These are phyloP conservation scores for Thecocarcelia acutangulata DNA, from an alignment of 2,888 invertebrate species.

Conservation along the genomic window DNA sequence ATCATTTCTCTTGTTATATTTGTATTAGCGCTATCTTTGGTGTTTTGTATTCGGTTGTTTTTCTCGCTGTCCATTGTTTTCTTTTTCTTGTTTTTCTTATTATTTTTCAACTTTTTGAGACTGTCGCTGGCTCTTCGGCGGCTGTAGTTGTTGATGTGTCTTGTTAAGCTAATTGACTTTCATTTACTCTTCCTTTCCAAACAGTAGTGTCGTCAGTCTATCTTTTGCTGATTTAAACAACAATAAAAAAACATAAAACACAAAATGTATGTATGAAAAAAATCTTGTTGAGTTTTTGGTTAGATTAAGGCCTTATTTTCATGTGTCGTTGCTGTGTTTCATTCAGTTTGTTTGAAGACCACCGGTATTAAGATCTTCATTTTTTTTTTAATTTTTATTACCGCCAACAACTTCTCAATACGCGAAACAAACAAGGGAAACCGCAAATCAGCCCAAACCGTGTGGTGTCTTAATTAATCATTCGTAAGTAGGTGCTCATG, in stretches of 20 bases:
- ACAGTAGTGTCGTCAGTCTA: slow-evolving; percentile 59
- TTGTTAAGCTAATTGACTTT: slow-evolving; percentile 80
- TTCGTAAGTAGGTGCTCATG: slow-evolving; percentile 67
- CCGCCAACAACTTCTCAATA: slow-evolving; percentile 29
- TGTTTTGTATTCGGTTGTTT: slow-evolving; percentile 65
- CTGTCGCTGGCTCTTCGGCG: neutral
- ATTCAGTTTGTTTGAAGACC: slow-evolving; percentile 50
- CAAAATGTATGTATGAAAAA: slow-evolving; percentile 24
- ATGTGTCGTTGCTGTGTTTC: slow-evolving; percentile 25
- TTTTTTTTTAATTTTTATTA: slow-evolving; percentile 19
- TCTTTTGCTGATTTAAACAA: slow-evolving; percentile 58
- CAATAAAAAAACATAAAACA: neutral
- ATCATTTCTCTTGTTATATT: slow-evolving; percentile 60
- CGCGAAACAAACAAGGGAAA: slow-evolving; percentile 20
- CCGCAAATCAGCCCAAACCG: slow-evolving; percentile 57
- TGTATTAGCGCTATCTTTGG: slow-evolving; percentile 65
- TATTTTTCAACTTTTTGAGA: slow-evolving; percentile 12
- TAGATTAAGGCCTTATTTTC: slow-evolving; percentile 60
- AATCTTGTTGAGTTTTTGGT: slow-evolving; percentile 60
- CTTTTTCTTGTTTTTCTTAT: slow-evolving; percentile 8
- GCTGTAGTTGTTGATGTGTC: slow-evolving; percentile 70
- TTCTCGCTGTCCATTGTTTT: slow-evolving; percentile 60
- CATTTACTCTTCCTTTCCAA: slow-evolving; percentile 67
- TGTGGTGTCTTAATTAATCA: slow-evolving; percentile 70
- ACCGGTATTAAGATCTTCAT: slow-evolving; percentile 47